Evolutionary conservation across 2,113 vertebrate genomes (phyloP).

Genomic region (Archilochus colubris): DNA sequence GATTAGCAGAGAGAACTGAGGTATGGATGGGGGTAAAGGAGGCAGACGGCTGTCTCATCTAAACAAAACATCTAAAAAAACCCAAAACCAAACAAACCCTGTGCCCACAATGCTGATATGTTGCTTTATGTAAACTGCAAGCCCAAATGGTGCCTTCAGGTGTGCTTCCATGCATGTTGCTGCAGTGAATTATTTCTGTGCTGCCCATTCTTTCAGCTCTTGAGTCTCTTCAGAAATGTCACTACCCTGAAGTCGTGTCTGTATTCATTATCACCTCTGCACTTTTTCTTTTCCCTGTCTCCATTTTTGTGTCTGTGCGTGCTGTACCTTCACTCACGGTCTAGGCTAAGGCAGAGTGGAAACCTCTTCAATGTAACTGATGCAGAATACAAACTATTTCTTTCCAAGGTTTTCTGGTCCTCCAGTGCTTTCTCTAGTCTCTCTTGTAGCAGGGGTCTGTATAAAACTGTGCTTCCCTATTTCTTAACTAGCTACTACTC

Average conservation of each 20-base stretch:
- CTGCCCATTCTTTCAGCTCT: neutral
- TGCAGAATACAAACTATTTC: neutral
- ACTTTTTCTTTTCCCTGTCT: neutral
- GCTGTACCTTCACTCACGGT: neutral
- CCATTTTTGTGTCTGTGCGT: neutral
- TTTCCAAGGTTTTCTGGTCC: neutral
- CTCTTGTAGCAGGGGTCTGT: fast-evolving
- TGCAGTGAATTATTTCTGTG: neutral
- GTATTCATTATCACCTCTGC: neutral
- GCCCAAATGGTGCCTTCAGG: neutral
- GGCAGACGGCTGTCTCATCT: neutral
- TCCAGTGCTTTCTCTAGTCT: neutral
- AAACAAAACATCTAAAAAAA: neutral
- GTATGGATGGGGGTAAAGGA: neutral
- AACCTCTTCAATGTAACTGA: neutral
- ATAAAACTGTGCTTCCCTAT: neutral
- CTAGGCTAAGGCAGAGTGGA: neutral
- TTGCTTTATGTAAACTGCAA: neutral
- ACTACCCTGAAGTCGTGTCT: neutral
- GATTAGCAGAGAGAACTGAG: neutral
- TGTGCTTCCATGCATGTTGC: neutral
- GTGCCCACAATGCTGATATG: neutral
- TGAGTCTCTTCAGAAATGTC: neutral
- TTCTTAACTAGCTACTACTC: neutral
- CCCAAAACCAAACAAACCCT: neutral